Conservation (phyloP, 1,140 invertebrate species). For the Littorina saxatilis region DNA sequence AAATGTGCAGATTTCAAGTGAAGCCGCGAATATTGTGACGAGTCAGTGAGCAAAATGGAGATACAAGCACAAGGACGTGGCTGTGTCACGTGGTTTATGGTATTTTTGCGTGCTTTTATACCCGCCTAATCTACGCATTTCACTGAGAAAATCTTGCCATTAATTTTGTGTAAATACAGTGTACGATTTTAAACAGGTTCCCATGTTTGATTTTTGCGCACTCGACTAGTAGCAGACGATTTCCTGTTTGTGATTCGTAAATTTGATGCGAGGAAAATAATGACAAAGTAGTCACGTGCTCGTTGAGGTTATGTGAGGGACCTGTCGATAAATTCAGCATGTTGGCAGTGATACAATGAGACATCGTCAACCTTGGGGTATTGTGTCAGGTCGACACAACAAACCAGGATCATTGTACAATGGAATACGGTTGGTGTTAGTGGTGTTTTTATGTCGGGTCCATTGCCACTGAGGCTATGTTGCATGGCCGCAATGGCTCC, state of each 20-base stretch:
- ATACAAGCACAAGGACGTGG: constrained; percentile 39
- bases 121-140: not conserved
- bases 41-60: constrained; percentile 31
- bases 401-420: not conserved
- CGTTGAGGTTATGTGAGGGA: constrained; percentile 18
- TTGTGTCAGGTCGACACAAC: constrained; percentile 4
- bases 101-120: constrained; percentile 28
- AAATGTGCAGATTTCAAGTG: not conserved
- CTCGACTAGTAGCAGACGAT: not conserved
- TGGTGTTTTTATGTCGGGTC: constrained; percentile 60
- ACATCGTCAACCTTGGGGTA: not conserved
- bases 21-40: not conserved
- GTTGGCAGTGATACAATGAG: constrained; percentile 25
- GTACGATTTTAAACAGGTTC: not conserved
- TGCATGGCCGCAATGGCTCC: constrained; percentile 73
- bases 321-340: constrained; percentile 35
- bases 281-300: constrained; percentile 41
- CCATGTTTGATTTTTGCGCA: not conserved
- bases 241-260: not conserved
- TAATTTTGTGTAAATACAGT: not conserved
- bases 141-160: not conserved
- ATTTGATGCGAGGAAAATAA: constrained; percentile 32
- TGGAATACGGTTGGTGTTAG: constrained; percentile 3
- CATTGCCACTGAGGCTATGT: constrained; percentile 71
- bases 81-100: constrained; percentile 41